Conservation (phyloP, 2,797 vertebrate genomes). For the Octomys mimax region DNA sequence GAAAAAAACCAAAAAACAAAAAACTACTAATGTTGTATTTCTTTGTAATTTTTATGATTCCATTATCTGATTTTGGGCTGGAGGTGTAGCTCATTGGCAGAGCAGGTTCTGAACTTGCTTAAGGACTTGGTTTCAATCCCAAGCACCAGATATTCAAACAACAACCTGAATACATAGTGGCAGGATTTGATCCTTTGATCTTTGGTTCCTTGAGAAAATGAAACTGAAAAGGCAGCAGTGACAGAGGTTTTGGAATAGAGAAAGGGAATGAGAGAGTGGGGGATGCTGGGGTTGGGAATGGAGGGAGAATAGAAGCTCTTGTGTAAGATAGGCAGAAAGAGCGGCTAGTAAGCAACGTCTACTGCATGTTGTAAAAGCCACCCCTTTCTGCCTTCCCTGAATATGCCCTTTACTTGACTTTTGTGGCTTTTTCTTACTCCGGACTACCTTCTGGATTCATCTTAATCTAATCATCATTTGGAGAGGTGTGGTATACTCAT, state of each 20-base stretch:
- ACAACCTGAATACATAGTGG: neutral
- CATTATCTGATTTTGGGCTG: neutral
- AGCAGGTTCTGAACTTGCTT: neutral
- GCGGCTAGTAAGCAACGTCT: neutral
- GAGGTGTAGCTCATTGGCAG: neutral
- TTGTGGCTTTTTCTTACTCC: neutral
- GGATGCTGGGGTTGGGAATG: neutral
- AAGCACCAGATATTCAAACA: neutral
- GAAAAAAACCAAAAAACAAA: neutral
- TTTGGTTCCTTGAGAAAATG: neutral
- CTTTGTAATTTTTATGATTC: slow-evolving; percentile 38
- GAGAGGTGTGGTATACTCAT: neutral
- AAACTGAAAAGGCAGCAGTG: neutral
- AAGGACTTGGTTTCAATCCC: neutral
- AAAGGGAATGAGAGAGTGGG: neutral
- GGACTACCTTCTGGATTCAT: neutral
- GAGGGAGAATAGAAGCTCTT: neutral
- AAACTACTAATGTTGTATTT: neutral
- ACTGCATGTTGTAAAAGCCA: neutral
- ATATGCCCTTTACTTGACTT: neutral
- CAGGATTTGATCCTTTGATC: slow-evolving; percentile 9
- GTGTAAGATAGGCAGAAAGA: neutral
- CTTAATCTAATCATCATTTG: neutral
- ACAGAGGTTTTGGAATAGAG: neutral
- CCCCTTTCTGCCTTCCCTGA: neutral